A percentile compares a stretch with the other conserved stretches of the same genome.
phyloP scores from a whole-genome alignment of 2,797 vertebrate species.

The Darevskia nairensis region DNA sequence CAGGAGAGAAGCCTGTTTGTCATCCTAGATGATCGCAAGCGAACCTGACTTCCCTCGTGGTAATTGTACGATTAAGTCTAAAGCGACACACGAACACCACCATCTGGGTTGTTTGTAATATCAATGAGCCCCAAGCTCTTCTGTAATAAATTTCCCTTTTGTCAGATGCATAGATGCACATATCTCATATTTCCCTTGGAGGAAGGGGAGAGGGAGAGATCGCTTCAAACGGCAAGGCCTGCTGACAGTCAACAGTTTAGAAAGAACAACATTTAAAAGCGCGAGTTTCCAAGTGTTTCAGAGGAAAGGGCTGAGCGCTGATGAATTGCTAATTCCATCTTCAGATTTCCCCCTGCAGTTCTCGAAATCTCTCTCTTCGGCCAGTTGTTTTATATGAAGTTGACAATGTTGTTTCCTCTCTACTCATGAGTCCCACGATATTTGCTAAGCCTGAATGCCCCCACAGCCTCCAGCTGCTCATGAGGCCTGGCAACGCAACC shows the following conservation, averaged over 20 bases:
- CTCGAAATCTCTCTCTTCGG: neutral
- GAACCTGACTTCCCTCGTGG: neutral
- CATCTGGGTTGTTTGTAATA: slow-evolving; percentile 21
- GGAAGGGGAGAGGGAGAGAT: too few species aligned
- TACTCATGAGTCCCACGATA: neutral
- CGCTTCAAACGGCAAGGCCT: neutral
- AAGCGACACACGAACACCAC: slow-evolving; percentile 9
- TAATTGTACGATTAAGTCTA: slow-evolving; percentile 3
- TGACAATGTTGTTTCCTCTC: neutral
- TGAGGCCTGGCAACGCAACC: neutral
- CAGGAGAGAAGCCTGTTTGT: neutral
- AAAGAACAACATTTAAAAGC: neutral
- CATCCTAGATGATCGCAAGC: neutral
- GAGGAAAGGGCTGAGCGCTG: neutral
- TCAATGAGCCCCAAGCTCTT: neutral
- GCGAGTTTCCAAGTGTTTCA: neutral
- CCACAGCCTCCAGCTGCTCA: neutral
- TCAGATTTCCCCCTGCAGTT: neutral
- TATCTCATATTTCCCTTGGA: neutral
- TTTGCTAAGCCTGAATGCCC: too few species aligned
- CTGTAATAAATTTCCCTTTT: neutral
- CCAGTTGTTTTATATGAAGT: neutral
- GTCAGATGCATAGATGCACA: neutral
- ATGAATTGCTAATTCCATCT: neutral
- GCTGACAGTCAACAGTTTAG: neutral